Conservation (phyloP, 2,797 vertebrate genomes). For the Catamblyrhynchus diadema region DNA sequence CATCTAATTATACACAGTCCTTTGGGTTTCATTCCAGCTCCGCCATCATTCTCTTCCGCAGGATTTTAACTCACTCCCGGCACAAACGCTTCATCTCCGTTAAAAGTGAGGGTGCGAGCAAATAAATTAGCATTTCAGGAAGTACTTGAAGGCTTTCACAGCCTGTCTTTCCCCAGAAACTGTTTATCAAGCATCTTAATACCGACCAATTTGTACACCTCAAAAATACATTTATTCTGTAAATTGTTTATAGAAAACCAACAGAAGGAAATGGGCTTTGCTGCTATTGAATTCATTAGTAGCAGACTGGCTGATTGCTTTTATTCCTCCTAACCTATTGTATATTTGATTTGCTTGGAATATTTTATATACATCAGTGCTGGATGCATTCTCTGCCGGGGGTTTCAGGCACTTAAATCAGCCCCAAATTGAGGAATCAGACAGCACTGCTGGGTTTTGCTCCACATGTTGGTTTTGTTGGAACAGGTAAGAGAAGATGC, state of each 20-base stretch:
- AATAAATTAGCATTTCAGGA: slow-evolving; percentile 14
- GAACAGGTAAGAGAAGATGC: background rate
- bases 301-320: slow-evolving; percentile 43
- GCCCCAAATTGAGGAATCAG: background rate
- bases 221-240: slow-evolving; percentile 61
- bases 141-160: slow-evolving; percentile 44
- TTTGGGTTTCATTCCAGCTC: slow-evolving; percentile 8
- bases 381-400: background rate
- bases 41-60: background rate
- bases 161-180: slow-evolving; percentile 50
- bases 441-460: accelerated
- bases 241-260: slow-evolving; percentile 71
- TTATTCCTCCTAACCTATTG: slow-evolving; percentile 39
- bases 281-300: slow-evolving; percentile 68
- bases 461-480: background rate
- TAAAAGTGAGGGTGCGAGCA: background rate
- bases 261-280: slow-evolving; percentile 62
- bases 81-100: background rate
- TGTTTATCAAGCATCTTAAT: slow-evolving; percentile 69
- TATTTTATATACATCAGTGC: background rate
- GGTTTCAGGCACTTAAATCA: background rate
- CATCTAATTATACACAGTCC: background rate
- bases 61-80: slow-evolving; percentile 17
- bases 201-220: slow-evolving; percentile 56
- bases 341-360: slow-evolving; percentile 32